Evolutionary conservation across 2,797 vertebrate species (phyloP), one percentile per base, ranked within the genome.

Genomic region (Chrysolophus pictus): DNA sequence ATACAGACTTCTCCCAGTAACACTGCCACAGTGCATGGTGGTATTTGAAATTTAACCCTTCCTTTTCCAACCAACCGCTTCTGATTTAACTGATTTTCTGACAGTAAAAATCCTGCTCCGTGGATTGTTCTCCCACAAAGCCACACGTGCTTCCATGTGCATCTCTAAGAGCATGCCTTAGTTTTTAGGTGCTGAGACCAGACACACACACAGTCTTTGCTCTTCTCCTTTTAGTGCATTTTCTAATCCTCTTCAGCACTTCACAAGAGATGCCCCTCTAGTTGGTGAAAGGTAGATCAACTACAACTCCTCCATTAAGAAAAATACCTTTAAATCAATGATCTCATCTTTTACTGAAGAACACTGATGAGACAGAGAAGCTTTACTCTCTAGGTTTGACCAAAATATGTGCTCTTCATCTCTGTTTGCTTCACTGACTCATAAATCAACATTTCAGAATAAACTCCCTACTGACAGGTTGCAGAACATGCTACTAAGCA

Each of bases 201-300:
- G 58, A 77, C 21, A 83, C 6, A 35, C 19, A 31, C 42, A 67
- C 21, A 56, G 33, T 31, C 9, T 68, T 63, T 9, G n/a, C 62
- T 90, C 67, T 59, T 42, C 41, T 90, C 24, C 28, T 19, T 77
- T 84, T 58, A 65, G 77, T n/a, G 47, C 28, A 19, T 39, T 85
- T 82, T 89, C 46, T 70, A 75, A 88, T 35, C 29, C 56, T 89
- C 87, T 70, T 55, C 64, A 89, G 42, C 58, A 55, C 47, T 83
- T 80, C 58, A 55, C 44, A 93, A 68, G 56, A 91, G 72, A 49
- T 68, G 56, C 28, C 75, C 67, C 72, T 87, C 35, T 65, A 89
- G 65, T 6, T 68, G 60, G 85, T 59, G 65, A 93, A 89, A 95
- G 64, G 12, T 8, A 73, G 49, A 86, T 74, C 90, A 92, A 64